Conservation (phyloP, 2,113 vertebrate species). For the Haplochromis burtoni region DNA sequence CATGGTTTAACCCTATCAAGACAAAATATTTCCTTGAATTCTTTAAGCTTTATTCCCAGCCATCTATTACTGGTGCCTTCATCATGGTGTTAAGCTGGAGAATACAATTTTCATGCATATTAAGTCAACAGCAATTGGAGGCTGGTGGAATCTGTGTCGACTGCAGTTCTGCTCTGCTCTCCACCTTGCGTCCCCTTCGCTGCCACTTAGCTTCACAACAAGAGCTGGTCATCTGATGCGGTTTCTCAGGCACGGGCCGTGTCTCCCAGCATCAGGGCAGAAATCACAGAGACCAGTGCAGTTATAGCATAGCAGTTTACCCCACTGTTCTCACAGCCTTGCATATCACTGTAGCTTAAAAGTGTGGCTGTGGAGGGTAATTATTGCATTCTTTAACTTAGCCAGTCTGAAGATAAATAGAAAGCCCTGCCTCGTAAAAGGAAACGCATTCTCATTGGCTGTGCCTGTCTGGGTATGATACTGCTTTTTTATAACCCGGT, state of each 20-base stretch:
- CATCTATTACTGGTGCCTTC: background rate
- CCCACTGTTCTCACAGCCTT: background rate
- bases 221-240: background rate
- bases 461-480: conserved; percentile 7
- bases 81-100: background rate
- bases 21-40: background rate
- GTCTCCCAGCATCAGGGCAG: background rate
- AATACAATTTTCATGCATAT: background rate
- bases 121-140: background rate
- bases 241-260: background rate
- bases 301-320: background rate
- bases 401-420: conserved; percentile 10
- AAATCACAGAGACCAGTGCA: background rate
- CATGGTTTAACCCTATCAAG: background rate
- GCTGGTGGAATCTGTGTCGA: background rate
- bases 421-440: conserved; percentile 27
- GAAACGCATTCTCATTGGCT: conserved; percentile 13
- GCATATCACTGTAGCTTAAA: background rate
- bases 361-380: background rate
- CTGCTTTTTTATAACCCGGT: background rate
- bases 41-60: background rate
- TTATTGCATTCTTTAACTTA: conserved; percentile 40
- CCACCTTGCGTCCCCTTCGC: background rate
- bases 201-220: background rate
- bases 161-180: background rate